Evolutionary conservation across 2,797 vertebrate genomes (phyloP), one percentile per base, ranked within the genome.

Genomic region (Hemitrygon akajei): DNA sequence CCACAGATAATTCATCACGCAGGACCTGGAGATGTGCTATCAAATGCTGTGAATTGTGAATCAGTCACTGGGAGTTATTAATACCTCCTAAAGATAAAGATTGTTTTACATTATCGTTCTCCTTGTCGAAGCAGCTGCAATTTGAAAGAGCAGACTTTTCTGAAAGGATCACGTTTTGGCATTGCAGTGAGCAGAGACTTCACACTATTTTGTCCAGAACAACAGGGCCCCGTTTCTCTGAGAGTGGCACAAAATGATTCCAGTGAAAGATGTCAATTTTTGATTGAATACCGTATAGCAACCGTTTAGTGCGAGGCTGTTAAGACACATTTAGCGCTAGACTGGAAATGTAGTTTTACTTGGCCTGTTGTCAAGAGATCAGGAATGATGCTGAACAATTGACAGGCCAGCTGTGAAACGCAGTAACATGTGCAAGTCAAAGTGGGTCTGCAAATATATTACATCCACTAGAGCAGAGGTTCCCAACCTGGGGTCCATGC

Each of bases 1-100:
- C 56, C 82, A 60, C 56, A 84, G 82, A 86, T 60, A 86, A 86
- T 86, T 56, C 56, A 60, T 86, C 82, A 86, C 56, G 60, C 40
- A 34, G 76, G 47, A 11, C 2, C 79, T 82, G 37, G 1, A 7
- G 18, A 3, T 9, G 56, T 30, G 56, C 25, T 86, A 86, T 86
- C 82, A 58, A 56, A 86, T 86, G 82, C 60, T 27, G 9, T 60
- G 56, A 60, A 86, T 25, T 86, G 47, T 86, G 58, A 86, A 25
- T 56, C 82, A 86, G 82, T 30, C 58, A 25, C 37, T 60, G 47
- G 12, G 82, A 60, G 60, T 86, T 60, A 86, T 86, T 60, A 86
- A 86, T 86, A 86, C 27, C 82, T 60, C 56, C 82, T 86, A 14
- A 58, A 84, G 56, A 56, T 56, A 7, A 20, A 60, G 82, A 86